phyloP scores from a whole-genome alignment of 2,113 vertebrate genomes.

The Glareola pratincola region DNA sequence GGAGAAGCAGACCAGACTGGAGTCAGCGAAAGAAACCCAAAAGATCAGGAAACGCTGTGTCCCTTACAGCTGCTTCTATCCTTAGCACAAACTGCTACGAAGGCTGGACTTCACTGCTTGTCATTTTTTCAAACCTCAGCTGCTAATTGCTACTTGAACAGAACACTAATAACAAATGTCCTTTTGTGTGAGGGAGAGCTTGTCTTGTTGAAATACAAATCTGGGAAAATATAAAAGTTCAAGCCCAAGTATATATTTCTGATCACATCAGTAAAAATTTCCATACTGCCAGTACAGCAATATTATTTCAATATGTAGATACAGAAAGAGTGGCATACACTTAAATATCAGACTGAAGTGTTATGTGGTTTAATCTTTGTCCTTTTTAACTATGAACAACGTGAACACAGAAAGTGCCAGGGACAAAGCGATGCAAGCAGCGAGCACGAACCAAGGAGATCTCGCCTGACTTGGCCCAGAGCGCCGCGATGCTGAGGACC shows the following conservation, averaged over 20 bases:
- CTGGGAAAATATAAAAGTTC: neutral
- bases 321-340: neutral
- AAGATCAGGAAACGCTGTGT: neutral
- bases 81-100: neutral
- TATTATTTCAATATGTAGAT: neutral
- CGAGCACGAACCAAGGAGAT: neutral
- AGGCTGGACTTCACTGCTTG: neutral
- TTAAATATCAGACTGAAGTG: neutral
- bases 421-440: fast-evolving
- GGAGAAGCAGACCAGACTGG: neutral
- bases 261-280: neutral
- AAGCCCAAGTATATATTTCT: neutral
- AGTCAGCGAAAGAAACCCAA: neutral
- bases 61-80: neutral
- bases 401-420: neutral
- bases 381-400: neutral
- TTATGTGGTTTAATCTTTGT: neutral
- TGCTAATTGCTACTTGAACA: neutral
- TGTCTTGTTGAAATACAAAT: neutral
- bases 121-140: neutral
- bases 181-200: neutral
- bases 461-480: neutral
- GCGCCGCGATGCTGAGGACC: fast-evolving
- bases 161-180: neutral
- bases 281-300: neutral